Evolutionary conservation across 2,797 vertebrate species (phyloP).

Genomic region (Melanotaenia parkinsoni): DNA sequence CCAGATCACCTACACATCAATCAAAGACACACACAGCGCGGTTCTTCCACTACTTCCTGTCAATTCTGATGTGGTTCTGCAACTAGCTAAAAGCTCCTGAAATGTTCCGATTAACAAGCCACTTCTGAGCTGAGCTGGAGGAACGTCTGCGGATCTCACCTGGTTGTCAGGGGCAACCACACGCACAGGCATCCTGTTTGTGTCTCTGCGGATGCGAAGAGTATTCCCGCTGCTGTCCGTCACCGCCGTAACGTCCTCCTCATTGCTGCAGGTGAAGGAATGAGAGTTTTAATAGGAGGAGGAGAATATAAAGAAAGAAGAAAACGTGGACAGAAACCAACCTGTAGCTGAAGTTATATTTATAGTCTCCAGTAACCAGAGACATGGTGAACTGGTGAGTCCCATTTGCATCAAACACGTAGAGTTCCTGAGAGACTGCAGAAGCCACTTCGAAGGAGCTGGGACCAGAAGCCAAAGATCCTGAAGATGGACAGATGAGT

Average conservation of each 20-base stretch:
- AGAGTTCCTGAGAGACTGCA: constrained; percentile 94
- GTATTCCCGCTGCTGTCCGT: constrained; percentile 97
- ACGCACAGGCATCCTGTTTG: constrained; percentile 95
- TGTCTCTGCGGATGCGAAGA: constrained; percentile 93
- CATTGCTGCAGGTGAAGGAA: constrained; percentile 83
- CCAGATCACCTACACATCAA: constrained; percentile 88
- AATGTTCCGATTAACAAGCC: no score
- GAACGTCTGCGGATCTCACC: constrained; percentile 81
- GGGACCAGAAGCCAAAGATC: constrained; percentile 84
- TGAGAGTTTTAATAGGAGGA: background rate
- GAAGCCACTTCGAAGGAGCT: constrained; percentile 96
- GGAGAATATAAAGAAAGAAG: background rate
- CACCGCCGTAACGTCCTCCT: constrained; percentile 94
- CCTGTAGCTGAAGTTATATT: constrained; percentile 97
- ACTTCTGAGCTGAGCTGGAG: background rate
- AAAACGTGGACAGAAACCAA: constrained; percentile 23
- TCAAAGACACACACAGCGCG: background rate
- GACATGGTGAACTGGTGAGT: constrained; percentile 97
- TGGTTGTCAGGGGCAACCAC: constrained; percentile 98
- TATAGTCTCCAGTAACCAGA: constrained; percentile 94
- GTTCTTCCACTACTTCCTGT: no score
- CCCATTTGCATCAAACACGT: constrained; percentile 95
- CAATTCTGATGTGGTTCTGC: no score
- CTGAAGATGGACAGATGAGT: constrained; percentile 35
- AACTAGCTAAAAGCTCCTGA: background rate